Evolutionary conservation across 2,797 vertebrate genomes (phyloP).

Genomic region (Gouania willdenowi): DNA sequence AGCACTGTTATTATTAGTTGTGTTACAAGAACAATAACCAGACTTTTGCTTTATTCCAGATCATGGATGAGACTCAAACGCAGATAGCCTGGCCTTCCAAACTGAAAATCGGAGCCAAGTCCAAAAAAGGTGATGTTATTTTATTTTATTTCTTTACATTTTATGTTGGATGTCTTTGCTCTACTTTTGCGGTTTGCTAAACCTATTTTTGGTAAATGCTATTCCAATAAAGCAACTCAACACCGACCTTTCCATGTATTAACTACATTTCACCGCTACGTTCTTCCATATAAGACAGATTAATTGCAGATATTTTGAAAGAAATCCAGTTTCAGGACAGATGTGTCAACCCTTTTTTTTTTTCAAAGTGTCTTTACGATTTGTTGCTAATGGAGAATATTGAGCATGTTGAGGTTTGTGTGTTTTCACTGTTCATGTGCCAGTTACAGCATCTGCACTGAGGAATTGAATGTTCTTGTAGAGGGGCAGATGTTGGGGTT

Average conservation of each 20-base stretch:
- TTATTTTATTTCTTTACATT: no score
- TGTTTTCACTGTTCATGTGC: conserved; percentile 23
- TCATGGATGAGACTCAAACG: conserved; percentile 82
- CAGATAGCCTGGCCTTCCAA: conserved; percentile 83
- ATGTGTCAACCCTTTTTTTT: no score
- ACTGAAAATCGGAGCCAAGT: conserved; percentile 82
- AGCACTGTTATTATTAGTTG: no score
- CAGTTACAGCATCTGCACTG: conserved; percentile 29
- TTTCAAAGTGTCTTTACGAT: conserved; percentile 8
- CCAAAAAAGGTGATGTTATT: conserved; percentile 76
- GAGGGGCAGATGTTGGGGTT: conserved; percentile 13
- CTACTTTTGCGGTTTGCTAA: not conserved
- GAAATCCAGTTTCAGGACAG: not conserved
- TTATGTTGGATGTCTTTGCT: not conserved
- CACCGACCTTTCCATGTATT: not conserved
- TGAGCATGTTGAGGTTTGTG: conserved; percentile 5
- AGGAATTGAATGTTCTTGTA: conserved; percentile 32
- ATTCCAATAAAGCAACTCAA: not conserved
- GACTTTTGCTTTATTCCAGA: conserved; percentile 62
- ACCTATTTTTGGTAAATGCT: not conserved
- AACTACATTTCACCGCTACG: not conserved
- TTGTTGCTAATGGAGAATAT: conserved; percentile 10
- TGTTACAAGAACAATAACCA: no score
- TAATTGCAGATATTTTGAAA: conserved; percentile 31
- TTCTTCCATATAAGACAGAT: conserved; percentile 1